Evolutionary conservation across 30 jellyfish, hydroid and myxozoan genomes (phyloP).

Genomic region (Aurelia sp.): DNA sequence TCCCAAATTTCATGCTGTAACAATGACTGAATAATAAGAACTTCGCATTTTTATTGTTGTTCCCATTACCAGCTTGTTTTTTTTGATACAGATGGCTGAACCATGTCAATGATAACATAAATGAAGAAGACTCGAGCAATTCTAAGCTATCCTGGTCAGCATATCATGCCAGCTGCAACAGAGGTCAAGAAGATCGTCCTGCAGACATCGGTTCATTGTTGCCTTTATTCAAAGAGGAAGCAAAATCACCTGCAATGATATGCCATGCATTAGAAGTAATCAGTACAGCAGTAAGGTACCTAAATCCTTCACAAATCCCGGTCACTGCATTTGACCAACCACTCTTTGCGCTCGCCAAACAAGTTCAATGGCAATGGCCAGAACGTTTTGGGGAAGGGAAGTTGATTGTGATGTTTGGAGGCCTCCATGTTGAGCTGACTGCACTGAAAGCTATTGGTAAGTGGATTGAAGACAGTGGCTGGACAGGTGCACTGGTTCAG

Average conservation of each 20-base stretch:
- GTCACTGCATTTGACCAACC: constrained; percentile 3
- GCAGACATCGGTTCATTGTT: constrained; percentile 11
- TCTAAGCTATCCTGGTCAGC: constrained; percentile 34
- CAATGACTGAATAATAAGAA: background rate
- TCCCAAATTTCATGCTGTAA: background rate
- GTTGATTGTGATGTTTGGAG: too few species aligned
- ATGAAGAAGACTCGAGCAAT: background rate
- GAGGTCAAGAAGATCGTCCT: background rate
- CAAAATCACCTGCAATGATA: background rate
- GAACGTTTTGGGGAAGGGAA: too few species aligned
- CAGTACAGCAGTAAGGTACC: constrained; percentile 10
- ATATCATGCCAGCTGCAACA: background rate
- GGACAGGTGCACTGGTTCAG: too few species aligned
- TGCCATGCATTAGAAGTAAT: background rate
- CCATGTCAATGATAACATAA: constrained; percentile 1
- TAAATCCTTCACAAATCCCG: constrained; percentile 32
- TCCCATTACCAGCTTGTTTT: too few species aligned
- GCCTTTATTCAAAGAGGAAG: constrained; percentile 37
- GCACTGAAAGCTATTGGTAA: too few species aligned
- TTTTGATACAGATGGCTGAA: constrained; percentile 17
- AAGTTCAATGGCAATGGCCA: too few species aligned
- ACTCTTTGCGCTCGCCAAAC: background rate
- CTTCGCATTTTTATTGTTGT: too few species aligned
- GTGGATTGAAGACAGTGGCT: too few species aligned
- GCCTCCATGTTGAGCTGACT: too few species aligned